phyloP scores from a whole-genome alignment of 2,888 invertebrate species.

The Myopa testacea region DNA sequence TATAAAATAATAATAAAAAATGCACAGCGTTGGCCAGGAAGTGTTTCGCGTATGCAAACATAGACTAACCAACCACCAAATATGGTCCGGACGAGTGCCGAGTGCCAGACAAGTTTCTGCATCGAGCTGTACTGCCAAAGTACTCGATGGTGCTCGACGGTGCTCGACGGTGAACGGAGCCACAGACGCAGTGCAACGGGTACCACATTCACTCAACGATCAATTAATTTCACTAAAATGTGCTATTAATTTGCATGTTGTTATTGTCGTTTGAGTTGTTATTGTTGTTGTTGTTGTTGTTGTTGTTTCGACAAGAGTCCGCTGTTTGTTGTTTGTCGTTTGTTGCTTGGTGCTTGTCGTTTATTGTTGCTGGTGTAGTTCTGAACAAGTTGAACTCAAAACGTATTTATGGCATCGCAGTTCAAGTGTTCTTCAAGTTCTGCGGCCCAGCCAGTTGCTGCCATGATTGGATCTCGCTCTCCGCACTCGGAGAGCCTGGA shows the following conservation, averaged over 20 bases:
- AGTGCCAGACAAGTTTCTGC: constrained; percentile 17
- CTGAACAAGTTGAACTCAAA: constrained; percentile 7
- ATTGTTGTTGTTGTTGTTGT: constrained; percentile 13
- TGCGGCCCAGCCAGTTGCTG: not conserved
- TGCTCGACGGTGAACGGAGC: not conserved
- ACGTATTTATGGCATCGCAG: constrained; percentile 8
- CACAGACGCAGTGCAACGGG: constrained; percentile 12
- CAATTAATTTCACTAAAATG: constrained; percentile 46
- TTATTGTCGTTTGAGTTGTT: constrained; percentile 10
- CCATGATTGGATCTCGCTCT: not conserved
- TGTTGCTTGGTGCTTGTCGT: not conserved
- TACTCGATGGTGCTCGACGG: not conserved
- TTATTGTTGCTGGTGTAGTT: not conserved
- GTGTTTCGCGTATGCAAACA: constrained; percentile 7
- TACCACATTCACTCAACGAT: constrained; percentile 37
- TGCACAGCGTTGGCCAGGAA: constrained; percentile 22
- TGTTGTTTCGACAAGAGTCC: not conserved
- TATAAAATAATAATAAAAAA: constrained; percentile 16
- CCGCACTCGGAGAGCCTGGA: not conserved
- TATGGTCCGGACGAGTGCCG: constrained; percentile 27
- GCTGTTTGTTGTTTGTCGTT: not conserved
- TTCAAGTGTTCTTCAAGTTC: not conserved
- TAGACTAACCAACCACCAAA: constrained; percentile 25
- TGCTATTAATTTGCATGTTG: constrained; percentile 45
- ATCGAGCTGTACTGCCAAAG: not conserved